Evolutionary conservation across 1,140 invertebrate genomes (phyloP).

Genomic region (Thaumetopoea pityocampa): DNA sequence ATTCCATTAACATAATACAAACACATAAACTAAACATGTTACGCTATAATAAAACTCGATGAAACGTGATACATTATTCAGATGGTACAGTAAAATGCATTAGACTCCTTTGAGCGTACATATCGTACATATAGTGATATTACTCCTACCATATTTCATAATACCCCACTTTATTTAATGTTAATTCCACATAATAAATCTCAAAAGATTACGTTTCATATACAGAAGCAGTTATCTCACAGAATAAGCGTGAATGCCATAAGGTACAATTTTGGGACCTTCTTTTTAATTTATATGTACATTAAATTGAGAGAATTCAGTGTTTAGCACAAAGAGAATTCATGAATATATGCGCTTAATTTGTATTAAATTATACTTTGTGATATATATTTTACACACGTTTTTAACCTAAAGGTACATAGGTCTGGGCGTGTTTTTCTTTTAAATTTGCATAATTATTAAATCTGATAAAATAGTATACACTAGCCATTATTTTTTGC

Average conservation of each 20-base stretch:
- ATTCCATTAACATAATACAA: too few species aligned
- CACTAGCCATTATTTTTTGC: too few species aligned
- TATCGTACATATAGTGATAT: constrained; percentile 3
- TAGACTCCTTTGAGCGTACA: too few species aligned
- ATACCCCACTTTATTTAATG: constrained; percentile 8
- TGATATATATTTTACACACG: constrained; percentile 2
- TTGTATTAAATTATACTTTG: constrained; percentile 17
- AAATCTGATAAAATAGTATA: constrained; percentile 4
- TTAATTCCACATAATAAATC: constrained; percentile 12
- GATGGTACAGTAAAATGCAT: too few species aligned
- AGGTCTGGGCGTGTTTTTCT: constrained; percentile 1
- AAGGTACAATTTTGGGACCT: constrained; percentile 1
- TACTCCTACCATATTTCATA: constrained; percentile 4
- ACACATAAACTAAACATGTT: too few species aligned
- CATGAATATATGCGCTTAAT: constrained; percentile 17
- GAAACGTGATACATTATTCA: too few species aligned
- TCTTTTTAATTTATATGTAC: constrained; percentile 3
- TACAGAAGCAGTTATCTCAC: background rate
- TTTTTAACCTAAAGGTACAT: constrained; percentile 2
- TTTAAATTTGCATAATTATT: constrained; percentile 6
- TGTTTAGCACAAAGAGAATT: constrained; percentile 1
- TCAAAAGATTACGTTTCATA: constrained; percentile 1
- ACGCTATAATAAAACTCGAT: too few species aligned
- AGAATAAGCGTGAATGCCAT: background rate
- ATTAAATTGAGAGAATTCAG: constrained; percentile 2